Evolutionary conservation across 2,797 vertebrate species (phyloP).

Genomic region (Bradypodion pumilum): DNA sequence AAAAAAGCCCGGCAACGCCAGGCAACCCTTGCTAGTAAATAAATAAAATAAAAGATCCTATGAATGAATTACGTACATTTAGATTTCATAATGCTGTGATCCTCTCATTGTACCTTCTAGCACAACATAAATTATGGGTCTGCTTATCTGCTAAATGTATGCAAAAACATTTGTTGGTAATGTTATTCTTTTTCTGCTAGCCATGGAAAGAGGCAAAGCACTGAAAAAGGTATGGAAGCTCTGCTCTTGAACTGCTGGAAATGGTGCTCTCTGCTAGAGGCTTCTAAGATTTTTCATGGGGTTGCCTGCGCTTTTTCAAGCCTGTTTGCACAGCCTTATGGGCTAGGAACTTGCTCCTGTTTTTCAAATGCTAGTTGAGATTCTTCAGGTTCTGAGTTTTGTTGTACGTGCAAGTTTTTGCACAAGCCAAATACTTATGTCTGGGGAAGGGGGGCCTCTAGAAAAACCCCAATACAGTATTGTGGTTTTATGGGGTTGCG

Average conservation of each 20-base stretch:
- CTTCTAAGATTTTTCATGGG: not conserved
- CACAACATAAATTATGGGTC: no score
- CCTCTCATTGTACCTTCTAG: not conserved
- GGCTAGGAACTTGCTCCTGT: conserved; percentile 19
- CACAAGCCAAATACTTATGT: not conserved
- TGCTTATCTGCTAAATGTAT: not conserved
- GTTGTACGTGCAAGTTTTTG: not conserved
- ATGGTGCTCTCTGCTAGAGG: not conserved
- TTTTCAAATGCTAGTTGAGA: not conserved
- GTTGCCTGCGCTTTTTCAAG: not conserved
- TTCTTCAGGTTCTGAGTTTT: not conserved
- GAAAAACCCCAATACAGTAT: not conserved
- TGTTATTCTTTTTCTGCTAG: conserved; percentile 36
- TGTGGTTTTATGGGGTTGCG: no score
- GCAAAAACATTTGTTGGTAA: not conserved
- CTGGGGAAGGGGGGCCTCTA: not conserved
- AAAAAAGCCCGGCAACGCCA: no score
- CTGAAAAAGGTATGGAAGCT: conserved; percentile 25
- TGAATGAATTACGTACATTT: not conserved
- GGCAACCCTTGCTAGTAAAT: no score
- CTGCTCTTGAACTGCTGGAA: not conserved
- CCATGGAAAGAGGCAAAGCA: conserved; percentile 27
- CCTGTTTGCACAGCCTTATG: conserved; percentile 3
- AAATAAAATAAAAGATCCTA: not conserved
- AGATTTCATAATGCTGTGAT: not conserved